Evolutionary conservation across 1,140 invertebrate species (phyloP), one percentile per base, ranked within the genome.

Genomic region (Piezodorus guildinii): DNA sequence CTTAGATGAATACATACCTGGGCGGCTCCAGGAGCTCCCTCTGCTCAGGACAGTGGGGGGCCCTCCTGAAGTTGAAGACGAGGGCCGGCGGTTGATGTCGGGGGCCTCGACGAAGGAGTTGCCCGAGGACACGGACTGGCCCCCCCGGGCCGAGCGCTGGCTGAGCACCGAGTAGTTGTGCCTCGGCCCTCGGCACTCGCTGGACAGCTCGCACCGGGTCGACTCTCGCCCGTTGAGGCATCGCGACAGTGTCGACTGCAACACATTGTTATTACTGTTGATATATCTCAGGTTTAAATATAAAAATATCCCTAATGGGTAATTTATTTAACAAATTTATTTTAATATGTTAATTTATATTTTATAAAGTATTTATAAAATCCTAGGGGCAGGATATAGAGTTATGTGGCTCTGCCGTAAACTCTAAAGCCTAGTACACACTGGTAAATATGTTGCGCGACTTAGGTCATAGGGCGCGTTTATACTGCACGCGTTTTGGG

Each of bases 101-200:
- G 51, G 54, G 15, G 46, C 65, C 17, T 67, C 65, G 39, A 60
- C 61, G 49, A 58, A 61, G 27, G 46, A 54, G 44, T 66, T 60
- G 62, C 63, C 58, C 30, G 58, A 65, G 23, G 17, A 63, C 23
- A 34, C 51, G 56, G 49, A 65, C 15, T 60, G 25, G 34, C 63
- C 62, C 30, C 43, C 60, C 21, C 65, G 27, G 51, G 44, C 43
- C 15, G 66, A 65, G 30, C 68, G 58, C 27, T 56, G 54, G n/a
- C 65, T 66, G n/a, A 70, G 66, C 14, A 67, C 68, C 14, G 68
- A 63, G 60, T 69, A 70, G 64, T 66, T 66, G 51, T 65, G 63
- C 27, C 66, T 45, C 6, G 52, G 17, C n/a, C 64, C 54, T 14
- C 43, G 43, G 34, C 43, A n/a, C 10, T 30, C 25, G 19, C 52